Evolutionary conservation across 2,888 invertebrate species (phyloP), one percentile per base, ranked within the genome.

Genomic region (Calameuta pallipes): DNA sequence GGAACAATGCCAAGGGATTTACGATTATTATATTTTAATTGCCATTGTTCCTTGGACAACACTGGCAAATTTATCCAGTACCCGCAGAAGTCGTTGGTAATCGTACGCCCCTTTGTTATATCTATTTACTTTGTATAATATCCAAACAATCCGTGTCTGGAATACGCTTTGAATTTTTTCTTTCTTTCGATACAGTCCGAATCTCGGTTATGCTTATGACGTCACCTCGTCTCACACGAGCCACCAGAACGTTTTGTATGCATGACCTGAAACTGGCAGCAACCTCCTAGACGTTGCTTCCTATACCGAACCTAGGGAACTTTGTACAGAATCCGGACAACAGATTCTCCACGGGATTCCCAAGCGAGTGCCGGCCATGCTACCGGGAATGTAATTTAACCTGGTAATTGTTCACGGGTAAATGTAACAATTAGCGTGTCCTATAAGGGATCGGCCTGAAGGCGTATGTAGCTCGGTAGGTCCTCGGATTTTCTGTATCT

Each of bases 381-480:
- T 71, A 75, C 76, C 80, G 81, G 81, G 82, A 83, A 84, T 86
- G 85, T 83, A 87, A 86, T 87, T 86, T 84, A 87, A 83, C 85
- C 83, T 86, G 83, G 83, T 85, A 85, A 87, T 87, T 85, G 85
- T 85, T 80, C 85, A 78, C 78, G 83, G 82, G 86, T 85, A 87
- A 87, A 86, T 86, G 85, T 86, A 85, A 87, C 86, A 87, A 87
- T 87, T 85, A 85, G 82, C 83, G 79, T 79, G 70, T 33, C 13
- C 30, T 41, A 41, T 41, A 41, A 41, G 41, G 41, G 41, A 41
- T 15, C 41, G 41, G 41, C 41, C 41, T 41, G 41, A 41, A 41
- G 41, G 41, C 41, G 13, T 15, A 15, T 15, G 41, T 1, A 6
- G 41, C 41, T 1, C 41, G 15, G 15, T 41, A 15, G 41, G 13